phyloP scores from a whole-genome alignment of 2,888 invertebrate species.

The Geophilus truncorum region DNA sequence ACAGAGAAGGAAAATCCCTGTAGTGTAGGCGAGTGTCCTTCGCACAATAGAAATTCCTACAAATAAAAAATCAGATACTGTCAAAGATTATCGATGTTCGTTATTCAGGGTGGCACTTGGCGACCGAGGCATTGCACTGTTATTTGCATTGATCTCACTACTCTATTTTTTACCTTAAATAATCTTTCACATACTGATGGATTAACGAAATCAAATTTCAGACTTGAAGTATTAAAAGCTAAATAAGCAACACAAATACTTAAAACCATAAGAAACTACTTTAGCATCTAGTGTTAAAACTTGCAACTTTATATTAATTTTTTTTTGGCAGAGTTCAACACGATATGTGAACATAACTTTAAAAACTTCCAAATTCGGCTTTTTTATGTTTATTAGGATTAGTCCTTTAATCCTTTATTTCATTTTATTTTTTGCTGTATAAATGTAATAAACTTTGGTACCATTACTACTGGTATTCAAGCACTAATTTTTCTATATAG shows the following conservation, averaged over 20 bases:
- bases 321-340: too few species aligned
- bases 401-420: not conserved
- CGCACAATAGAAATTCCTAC: not conserved
- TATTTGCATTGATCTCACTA: not conserved
- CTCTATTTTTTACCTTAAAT: not conserved
- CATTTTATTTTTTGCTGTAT: not conserved
- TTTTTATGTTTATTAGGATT: too few species aligned
- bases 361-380: too few species aligned
- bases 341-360: too few species aligned
- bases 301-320: too few species aligned
- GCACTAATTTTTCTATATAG: not conserved
- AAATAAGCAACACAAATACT: too few species aligned
- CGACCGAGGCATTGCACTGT: not conserved
- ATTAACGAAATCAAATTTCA: too few species aligned
- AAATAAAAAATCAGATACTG: not conserved
- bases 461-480: not conserved
- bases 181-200: not conserved
- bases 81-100: constrained; percentile 13
- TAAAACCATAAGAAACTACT: too few species aligned
- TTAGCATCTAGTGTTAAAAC: too few species aligned
- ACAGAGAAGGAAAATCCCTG: not conserved
- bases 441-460: not conserved
- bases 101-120: not conserved
- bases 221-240: too few species aligned
- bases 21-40: not conserved